phyloP scores from a whole-genome alignment of 2,797 vertebrate species.

The Pipistrellus pygmaeus region DNA sequence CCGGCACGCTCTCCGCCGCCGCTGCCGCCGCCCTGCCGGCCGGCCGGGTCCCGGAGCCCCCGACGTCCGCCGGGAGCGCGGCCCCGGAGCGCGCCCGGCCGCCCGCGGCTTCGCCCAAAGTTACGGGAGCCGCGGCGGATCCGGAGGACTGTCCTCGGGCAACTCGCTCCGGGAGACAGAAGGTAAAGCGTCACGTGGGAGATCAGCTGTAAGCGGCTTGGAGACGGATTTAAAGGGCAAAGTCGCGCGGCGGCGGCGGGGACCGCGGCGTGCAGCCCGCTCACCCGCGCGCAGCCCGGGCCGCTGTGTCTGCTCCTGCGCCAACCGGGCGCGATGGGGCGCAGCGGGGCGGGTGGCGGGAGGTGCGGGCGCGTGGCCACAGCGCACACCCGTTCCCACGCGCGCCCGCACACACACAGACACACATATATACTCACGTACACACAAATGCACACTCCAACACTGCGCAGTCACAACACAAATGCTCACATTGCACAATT shows the following conservation, averaged over 20 bases:
- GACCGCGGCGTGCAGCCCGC: conserved; percentile 46
- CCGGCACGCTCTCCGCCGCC: neutral
- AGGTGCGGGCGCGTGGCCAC: neutral
- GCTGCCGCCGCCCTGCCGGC: neutral
- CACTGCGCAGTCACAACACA: neutral
- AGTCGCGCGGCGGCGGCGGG: conserved; percentile 78
- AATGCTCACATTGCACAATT: neutral
- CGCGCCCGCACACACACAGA: neutral
- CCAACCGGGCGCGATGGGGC: neutral
- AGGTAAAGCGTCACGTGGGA: conserved; percentile 88
- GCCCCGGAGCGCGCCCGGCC: neutral
- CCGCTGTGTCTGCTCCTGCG: neutral
- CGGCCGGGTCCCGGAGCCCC: neutral
- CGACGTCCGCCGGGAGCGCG: neutral
- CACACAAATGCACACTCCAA: neutral
- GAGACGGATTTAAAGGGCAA: conserved; percentile 92
- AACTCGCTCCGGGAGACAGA: conserved; percentile 82
- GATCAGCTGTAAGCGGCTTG: conserved; percentile 93
- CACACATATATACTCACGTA: neutral
- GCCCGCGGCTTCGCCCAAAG: conserved; percentile 30
- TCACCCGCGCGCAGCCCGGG: neutral
- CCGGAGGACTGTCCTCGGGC: conserved; percentile 60
- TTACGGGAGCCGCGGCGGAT: conserved; percentile 59
- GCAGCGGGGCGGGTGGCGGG: neutral
- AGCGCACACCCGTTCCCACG: neutral